Base-by-base conservation (phyloP, 2,888 invertebrate species). In the Troides helena region DNA sequence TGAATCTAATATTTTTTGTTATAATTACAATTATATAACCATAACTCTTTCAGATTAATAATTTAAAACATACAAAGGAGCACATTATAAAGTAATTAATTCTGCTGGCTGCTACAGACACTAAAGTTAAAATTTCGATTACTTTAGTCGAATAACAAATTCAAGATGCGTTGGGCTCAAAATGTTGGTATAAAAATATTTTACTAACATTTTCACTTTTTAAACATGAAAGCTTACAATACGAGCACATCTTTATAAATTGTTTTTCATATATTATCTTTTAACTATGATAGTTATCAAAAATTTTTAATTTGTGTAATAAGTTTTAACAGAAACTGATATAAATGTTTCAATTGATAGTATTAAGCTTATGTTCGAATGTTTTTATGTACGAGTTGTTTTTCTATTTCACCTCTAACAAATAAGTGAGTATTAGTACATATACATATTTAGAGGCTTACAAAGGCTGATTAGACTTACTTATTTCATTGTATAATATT, bases 381-480 rank as follows among this genome's bases (percentile, higher is more conserved):
- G 14, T n/a, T 53, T 53, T 53, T 6, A n/a, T 53, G 5, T 53
- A n/a, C 1, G 5, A 53, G 4, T 53, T n/a, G 53, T 53, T 53
- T 53, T 53, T 53, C 5, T 53, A 53, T n/a, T 53, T 5, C n/a
- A n/a, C 6, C 18, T 53, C 5, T 53, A 53, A 53, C 46, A 46
- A 46, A 12, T 46, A 46, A 46, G 4, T 46, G 12, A 46, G 12
- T 46, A 46, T 12, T 46, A 46, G 53, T 6, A 53, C 8, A 53
- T 18, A 53, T 1, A 53, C 53, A 23, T 58, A 72, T 72, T 68
- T 78, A 72, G 82, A 80, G 75, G 81, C 80, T 85, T 79, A 72
- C 46, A 77, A 86, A 87, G 85, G 85, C 87, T 87, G 86, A 87
- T 72, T 86, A 86, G 82, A 67, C 63, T 74, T 70, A 74, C 62